Base-by-base conservation (phyloP, 2,888 invertebrate species). In the Oxystoma pomonae region DNA sequence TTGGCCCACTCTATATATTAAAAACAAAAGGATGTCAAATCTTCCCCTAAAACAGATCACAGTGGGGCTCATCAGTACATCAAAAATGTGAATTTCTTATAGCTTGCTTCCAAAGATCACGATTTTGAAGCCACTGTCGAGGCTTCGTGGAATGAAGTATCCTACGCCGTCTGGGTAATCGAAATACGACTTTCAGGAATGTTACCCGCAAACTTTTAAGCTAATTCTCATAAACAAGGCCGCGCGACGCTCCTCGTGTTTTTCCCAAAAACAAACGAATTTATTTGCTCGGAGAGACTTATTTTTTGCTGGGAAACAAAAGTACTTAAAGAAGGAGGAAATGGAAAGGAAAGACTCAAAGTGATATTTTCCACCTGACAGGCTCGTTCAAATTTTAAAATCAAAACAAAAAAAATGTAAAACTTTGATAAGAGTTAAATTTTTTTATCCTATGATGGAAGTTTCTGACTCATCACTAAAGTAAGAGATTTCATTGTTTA, bases 161-260 rank as follows among this genome's bases (percentile, higher is more conserved):
- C n/a, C n/a, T n/a, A 67, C 66, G n/a, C n/a, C 57, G 55, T 61
- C 67, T 58, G 67, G 68, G 71, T 74, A 74, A 74, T 74, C 74
- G 74, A 74, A 74, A 74, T 74, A 74, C 72, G 71, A 63, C 67
- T 53, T 60, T 57, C 51, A 35, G 60, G 58, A 65, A 64, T 69
- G 70, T 68, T 65, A 60, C 65, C 67, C 67, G 66, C 67, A 70
- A 69, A 68, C 65, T 69, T 65, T 63, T 68, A 67, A 66, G 68
- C 70, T 66, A 69, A 71, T 73, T 71, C 69, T 67, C 70, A 71
- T 72, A 71, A 72, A 70, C 69, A 67, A 70, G 68, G 20, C 20
- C 62, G 61, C 57, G 56, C 55, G 56, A 55, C 60, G 16, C 59
- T 57, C 60, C 16, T 19, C n/a, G 53, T 16, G 16, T 53, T 19